Evolutionary conservation across 92 coral and sea anemone species (phyloP), one percentile per base, ranked within the genome.

Genomic region (Meandrina meandrites): DNA sequence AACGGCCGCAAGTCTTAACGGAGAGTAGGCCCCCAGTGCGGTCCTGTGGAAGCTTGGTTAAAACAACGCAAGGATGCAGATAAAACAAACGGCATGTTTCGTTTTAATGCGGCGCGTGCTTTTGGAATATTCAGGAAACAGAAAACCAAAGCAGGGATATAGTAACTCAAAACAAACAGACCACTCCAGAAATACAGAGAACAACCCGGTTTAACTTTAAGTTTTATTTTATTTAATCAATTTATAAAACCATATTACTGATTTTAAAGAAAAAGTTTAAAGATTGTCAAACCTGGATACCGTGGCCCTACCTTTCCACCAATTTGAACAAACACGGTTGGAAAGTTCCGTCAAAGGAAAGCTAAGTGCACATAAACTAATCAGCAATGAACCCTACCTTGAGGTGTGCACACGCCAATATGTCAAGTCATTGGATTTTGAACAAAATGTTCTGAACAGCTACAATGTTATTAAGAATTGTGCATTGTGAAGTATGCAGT

Each of bases 221-320:
- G 48, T 76, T 40, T 34, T 16, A 28, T 75, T 75, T 40, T 75
- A 75, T 75, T 84, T 37, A 0, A 37, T 30, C 62, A 76, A 60
- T 27, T 62, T 40, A 48, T 48, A 48, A 48, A 45, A 45, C 60
- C 5, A 76, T 21, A 36, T n/a, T n/a, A 21, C 54, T 76, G 31
- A 60, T 85, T 5, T 66, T 5, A 76, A 50, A 45, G 40, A 47
- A 21, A 42, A 18, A 64, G 75, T 66, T 67, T 28, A 48, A 84
- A 60, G 34, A 62, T 35, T 57, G 66, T 75, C 90, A 82, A 90
- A 90, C 93, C 91, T 90, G 93, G 42, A 60, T 78, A 70, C 34
- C 64, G 87, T 82, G 77, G 93, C 88, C 93, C 93, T 90, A 90
- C 93, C 93, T 90, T 90, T 82, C 88, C 90, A 78, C 84, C 83